These are phyloP conservation scores for Spongilla lacustris DNA, from an alignment of 37 sponge, comb jelly and placozoan genomes.

Conservation along the genomic window DNA sequence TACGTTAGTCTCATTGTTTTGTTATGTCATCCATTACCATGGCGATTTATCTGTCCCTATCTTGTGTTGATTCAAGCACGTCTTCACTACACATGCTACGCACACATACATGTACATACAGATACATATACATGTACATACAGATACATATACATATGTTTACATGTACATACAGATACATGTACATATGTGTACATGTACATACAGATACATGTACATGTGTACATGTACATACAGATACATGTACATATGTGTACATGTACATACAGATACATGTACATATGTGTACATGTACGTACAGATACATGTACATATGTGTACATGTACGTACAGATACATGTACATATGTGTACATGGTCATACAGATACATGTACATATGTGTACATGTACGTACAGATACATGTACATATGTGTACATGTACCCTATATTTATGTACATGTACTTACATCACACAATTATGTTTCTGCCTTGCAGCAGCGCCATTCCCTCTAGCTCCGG, in stretches of 20 bases:
- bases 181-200: no score
- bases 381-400: neutral
- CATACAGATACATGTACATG: neutral
- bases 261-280: neutral
- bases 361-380: no score
- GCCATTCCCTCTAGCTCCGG: no score
- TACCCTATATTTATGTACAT: no score
- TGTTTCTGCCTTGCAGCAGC: no score
- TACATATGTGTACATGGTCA: neutral
- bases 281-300: constrained; percentile 5
- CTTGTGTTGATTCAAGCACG: no score
- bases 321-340: neutral
- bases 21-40: neutral
- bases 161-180: neutral
- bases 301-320: constrained; percentile 23
- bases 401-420: no score
- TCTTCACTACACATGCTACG: no score
- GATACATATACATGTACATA: neutral
- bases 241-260: neutral
- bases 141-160: no score
- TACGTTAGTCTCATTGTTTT: neutral
- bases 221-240: neutral
- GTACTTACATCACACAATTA: no score
- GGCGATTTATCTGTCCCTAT: no score
- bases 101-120: neutral